Evolutionary conservation across 2,113 vertebrate genomes (phyloP), one percentile per base, ranked within the genome.

Genomic region (Phaethornis superciliosus): DNA sequence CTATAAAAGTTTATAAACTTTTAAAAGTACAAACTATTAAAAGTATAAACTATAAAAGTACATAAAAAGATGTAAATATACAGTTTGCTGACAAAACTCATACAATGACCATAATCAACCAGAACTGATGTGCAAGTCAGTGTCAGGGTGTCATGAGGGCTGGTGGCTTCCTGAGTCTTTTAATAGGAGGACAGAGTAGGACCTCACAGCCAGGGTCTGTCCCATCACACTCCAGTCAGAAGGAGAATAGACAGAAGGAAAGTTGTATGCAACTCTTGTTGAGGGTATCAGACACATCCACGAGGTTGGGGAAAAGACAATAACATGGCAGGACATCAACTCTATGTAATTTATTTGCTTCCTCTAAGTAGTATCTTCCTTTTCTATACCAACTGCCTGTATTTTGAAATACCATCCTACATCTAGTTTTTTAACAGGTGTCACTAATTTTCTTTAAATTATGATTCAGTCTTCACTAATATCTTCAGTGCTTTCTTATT

Each of bases 231-330:
- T 65, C 14, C 20, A 18, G 8, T 52, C 12, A 54, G 12, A 16
- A 80, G 42, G 12, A 76, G 6, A 17, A 4, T 18, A 87, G 5
- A 3, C 14, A 47, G 19, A 11, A 15, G 5, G 6, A n/a, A 52
- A 64, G 14, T 6, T 24, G 11, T 47, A 32, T 5, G 4, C 17
- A 75, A 9, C 21, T 28, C 28, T 12, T 33, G 15, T 0, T 0
- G 0, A 0, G 0, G 16, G 5, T 11, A 75, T 35, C 27, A 46
- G 51, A 12, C 26, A 23, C 1, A 0, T 19, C 23, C 6, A 6
- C 19, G 33, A 5, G 8, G 12, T 51, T 16, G 5, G 12, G 11
- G 9, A 18, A 16, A 67, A 32, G 24, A n/a, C 47, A 46, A 67
- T 11, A 17, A 51, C 4, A 76, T 44, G 24, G 16, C 19, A 56